These are phyloP conservation scores for Girardia tigrina DNA, from an alignment of 2,888 invertebrate species.

Conservation along the genomic window DNA sequence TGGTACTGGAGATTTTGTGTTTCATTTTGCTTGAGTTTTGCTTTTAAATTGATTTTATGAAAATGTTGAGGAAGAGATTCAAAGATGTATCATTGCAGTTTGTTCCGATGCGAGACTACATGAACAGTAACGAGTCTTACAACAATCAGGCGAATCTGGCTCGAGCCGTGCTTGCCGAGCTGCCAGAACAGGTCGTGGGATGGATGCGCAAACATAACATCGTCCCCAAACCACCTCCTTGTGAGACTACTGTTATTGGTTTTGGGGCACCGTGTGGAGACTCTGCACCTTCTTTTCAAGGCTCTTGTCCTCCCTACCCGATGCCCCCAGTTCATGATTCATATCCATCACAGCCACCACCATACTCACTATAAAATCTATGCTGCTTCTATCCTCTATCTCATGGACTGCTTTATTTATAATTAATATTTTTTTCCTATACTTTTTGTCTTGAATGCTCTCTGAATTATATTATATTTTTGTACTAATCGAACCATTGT, in stretches of 20 bases:
- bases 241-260: neutral
- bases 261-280: neutral
- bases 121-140: neutral
- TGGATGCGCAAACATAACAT: conserved; percentile 51
- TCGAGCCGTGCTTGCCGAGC: conserved; percentile 52
- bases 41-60: too few relatives aligned
- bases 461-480: neutral
- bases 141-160: conserved; percentile 47
- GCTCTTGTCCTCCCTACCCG: neutral
- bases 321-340: neutral
- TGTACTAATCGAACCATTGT: neutral
- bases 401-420: neutral
- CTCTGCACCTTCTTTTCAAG: neutral
- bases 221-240: conserved; percentile 39
- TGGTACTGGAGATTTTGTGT: too few relatives aligned
- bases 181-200: conserved; percentile 51
- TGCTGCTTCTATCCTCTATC: neutral
- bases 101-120: neutral
- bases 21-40: too few relatives aligned
- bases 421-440: neutral
- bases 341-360: neutral
- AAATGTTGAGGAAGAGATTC: too few relatives aligned
- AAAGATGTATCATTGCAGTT: neutral
- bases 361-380: neutral
- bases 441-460: neutral